Conservation (phyloP, 2,888 invertebrate genomes). For the Mimumesa dahlbomi region DNA sequence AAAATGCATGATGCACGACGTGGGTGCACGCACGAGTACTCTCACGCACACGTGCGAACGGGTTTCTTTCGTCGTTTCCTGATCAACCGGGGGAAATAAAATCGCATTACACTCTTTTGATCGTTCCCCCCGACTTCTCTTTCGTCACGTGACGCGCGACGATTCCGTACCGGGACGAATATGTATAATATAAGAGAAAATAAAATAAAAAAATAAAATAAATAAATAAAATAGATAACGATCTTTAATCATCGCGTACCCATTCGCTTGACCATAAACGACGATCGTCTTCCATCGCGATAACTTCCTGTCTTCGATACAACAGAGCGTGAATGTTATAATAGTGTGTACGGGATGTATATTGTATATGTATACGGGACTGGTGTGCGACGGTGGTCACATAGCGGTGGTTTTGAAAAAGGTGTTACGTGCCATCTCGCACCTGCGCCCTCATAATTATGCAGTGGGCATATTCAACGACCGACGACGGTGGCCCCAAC, state of each 20-base stretch:
- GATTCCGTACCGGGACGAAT: constrained; percentile 2
- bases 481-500: constrained; percentile 44
- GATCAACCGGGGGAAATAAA: background rate
- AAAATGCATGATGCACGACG: constrained; percentile 24
- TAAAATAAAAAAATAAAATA: too few relatives aligned
- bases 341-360: constrained; percentile 16
- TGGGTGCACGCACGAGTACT: constrained; percentile 18
- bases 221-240: background rate
- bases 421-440: constrained; percentile 58
- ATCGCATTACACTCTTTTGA: background rate
- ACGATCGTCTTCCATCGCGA: constrained; percentile 26
- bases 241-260: background rate
- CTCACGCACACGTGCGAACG: constrained; percentile 22
- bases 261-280: constrained; percentile 27
- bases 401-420: constrained; percentile 54
- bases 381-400: constrained; percentile 19
- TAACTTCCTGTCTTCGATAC: constrained; percentile 37
- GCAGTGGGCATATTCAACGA: constrained; percentile 55
- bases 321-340: background rate
- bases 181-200: too few relatives aligned
- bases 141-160: background rate
- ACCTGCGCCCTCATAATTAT: constrained; percentile 57
- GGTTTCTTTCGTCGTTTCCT: constrained; percentile 6
- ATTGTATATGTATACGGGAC: too few relatives aligned
- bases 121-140: too few relatives aligned